Evolutionary conservation across 1,140 invertebrate genomes (phyloP).

Genomic region (Tetragnatha versicolor): DNA sequence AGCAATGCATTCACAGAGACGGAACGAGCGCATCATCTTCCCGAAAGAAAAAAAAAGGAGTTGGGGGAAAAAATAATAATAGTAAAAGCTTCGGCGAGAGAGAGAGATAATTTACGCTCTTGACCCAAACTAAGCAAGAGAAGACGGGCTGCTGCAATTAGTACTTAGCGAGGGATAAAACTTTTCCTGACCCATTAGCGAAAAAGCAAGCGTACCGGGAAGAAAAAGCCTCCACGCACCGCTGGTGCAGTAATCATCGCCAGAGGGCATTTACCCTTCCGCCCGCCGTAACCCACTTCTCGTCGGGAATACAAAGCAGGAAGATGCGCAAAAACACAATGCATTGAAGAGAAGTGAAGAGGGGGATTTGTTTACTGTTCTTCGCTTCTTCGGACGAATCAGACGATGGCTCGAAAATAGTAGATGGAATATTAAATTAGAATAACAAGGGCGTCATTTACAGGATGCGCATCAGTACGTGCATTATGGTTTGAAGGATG

Average conservation of each 20-base stretch:
- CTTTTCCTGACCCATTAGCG: slow-evolving; percentile 39
- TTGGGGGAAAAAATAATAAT: too few relatives aligned
- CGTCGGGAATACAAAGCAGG: slow-evolving; percentile 11
- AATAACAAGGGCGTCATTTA: too few relatives aligned
- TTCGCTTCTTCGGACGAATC: too few relatives aligned
- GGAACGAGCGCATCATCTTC: not conserved
- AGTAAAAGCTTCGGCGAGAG: not conserved
- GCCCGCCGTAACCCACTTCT: slow-evolving; percentile 17
- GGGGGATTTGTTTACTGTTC: not conserved
- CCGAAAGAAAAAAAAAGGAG: not conserved
- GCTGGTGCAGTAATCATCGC: not conserved
- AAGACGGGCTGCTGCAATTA: not conserved
- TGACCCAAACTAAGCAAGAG: not conserved
- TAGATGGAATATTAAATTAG: too few relatives aligned
- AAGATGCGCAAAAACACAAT: too few relatives aligned
- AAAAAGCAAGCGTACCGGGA: not conserved
- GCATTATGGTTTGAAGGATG: too few relatives aligned
- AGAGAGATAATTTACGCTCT: not conserved
- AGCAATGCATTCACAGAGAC: too few relatives aligned
- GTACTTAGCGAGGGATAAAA: not conserved
- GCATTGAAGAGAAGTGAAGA: not conserved
- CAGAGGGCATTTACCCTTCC: slow-evolving; percentile 33
- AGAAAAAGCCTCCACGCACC: slow-evolving; percentile 23
- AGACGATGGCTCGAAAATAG: too few relatives aligned
- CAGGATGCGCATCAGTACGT: too few relatives aligned